These are phyloP conservation scores for Burhinus bistriatus DNA, from an alignment of 2,113 vertebrate genomes.

Conservation along the genomic window DNA sequence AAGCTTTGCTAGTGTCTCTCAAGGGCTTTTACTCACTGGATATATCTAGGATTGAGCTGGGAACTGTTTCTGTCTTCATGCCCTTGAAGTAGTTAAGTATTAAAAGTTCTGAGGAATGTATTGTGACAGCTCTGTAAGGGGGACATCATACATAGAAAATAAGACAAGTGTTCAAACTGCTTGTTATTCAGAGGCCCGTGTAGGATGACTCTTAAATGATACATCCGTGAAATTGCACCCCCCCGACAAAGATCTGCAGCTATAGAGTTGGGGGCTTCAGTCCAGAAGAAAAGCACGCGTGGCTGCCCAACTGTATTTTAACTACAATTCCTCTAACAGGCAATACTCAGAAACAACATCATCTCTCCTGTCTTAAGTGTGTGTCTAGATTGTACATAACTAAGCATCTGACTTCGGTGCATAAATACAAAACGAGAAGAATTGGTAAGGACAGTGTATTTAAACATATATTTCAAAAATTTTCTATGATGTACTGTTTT, in stretches of 20 bases:
- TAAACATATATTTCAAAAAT: neutral
- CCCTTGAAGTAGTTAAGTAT: neutral
- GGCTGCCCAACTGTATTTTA: neutral
- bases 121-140: neutral
- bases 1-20: neutral
- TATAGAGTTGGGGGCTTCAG: neutral
- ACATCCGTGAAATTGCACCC: neutral
- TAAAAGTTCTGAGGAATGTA: neutral
- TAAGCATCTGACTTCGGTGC: neutral
- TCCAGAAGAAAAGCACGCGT: rapidly evolving
- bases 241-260: neutral
- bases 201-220: neutral
- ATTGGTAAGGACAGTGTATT: neutral
- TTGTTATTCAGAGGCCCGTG: neutral
- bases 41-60: neutral
- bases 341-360: neutral
- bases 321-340: neutral
- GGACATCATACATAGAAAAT: neutral
- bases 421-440: neutral
- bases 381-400: neutral
- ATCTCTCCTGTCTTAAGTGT: neutral
- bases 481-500: neutral
- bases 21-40: neutral
- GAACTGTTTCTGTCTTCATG: neutral
- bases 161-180: neutral